Base-by-base conservation (phyloP, 2,113 vertebrate genomes). In the Ciconia maguari region DNA sequence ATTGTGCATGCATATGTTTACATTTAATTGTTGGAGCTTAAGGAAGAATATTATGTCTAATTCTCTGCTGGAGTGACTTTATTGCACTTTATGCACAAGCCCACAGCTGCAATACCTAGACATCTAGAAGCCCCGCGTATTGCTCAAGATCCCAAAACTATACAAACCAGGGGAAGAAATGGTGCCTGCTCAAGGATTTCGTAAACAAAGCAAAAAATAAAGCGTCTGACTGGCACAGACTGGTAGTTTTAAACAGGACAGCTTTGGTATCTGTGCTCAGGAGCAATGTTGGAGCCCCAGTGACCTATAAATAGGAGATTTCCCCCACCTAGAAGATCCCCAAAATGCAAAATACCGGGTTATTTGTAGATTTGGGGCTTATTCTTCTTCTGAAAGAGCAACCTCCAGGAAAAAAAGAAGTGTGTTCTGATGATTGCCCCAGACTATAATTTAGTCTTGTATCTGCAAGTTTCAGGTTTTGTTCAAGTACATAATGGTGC, bases 371-470 rank as follows among this genome's bases (percentile, higher is more conserved):
- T 54, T 26, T 80, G 49, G 27, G 60, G 26, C 11, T 65, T 41
- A 15, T 62, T 80, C 44, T 49, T 83, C 57, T 62, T 74, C 60
- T 79, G 69, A 93, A 87, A 74, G 46, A 62, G 44, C 42, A 88
- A 83, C 41, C 38, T 64, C 29, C 16, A 46, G 38, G 61, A 3
- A 29, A n/a, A 41, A 74, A 20, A 18, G 11, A 19, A n/a, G 34
- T 32, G 24, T 51, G 38, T 87, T 81, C 72, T 91, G 58, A 42
- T 93, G 94, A 87, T 78, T 93, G 83, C 49, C 77, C 94, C 77
- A 94, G 86, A 97, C 94, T 97, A 65, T 94, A 96, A 97, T 97
- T 97, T 97, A 91, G 77, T 92, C 91, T 64, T 95, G 96, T 94
- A 90, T 83, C 91, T 95, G 95, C 80, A 93, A 89, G 92, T 88